Evolutionary conservation across 2,888 invertebrate genomes (phyloP).

Genomic region (Hypolimnas misippus): DNA sequence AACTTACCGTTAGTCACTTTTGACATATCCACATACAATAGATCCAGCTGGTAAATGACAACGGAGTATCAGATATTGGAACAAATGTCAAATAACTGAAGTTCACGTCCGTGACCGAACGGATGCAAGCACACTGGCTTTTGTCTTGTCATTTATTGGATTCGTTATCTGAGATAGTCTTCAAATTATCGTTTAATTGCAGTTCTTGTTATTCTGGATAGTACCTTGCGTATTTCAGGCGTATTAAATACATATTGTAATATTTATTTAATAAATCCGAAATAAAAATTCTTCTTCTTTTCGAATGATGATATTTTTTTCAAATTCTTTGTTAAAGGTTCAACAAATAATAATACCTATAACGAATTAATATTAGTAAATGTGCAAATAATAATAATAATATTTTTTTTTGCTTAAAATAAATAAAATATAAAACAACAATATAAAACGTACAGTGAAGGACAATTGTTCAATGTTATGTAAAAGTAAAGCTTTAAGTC

Average conservation of each 20-base stretch:
- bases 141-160: constrained; percentile 40
- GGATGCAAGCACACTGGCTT: constrained; percentile 52
- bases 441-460: background rate
- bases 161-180: constrained; percentile 8
- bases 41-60: constrained; percentile 19
- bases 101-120: constrained; percentile 67
- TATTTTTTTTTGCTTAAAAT: no score
- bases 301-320: no score
- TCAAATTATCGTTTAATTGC: background rate
- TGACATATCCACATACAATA: constrained; percentile 1
- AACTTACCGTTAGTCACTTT: background rate
- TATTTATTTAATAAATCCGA: no score
- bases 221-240: no score
- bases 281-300: no score
- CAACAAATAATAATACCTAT: no score
- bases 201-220: background rate
- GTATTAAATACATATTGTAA: no score
- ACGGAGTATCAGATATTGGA: constrained; percentile 31
- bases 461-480: constrained; percentile 2
- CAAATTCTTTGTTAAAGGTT: no score
- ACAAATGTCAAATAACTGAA: constrained; percentile 60
- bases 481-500: background rate
- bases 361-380: no score
- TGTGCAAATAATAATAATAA: no score
- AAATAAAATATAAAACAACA: background rate